These are phyloP conservation scores for Pheucticus melanocephalus DNA, from an alignment of 2,113 vertebrate species.

Conservation along the genomic window DNA sequence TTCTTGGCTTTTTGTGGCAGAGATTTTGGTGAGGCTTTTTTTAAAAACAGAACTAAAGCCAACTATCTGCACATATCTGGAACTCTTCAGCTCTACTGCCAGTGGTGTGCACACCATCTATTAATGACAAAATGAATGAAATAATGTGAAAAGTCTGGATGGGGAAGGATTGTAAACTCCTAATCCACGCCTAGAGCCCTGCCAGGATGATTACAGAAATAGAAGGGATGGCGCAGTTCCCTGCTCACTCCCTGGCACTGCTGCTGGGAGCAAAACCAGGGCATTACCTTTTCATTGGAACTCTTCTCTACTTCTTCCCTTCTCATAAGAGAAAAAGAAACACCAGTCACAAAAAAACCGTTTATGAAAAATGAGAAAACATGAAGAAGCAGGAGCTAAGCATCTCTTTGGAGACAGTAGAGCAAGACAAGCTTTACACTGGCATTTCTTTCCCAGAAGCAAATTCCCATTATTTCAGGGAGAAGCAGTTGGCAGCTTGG, in stretches of 20 bases:
- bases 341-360: not conserved
- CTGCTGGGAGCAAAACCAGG: not conserved
- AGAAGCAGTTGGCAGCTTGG: not conserved
- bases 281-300: not conserved
- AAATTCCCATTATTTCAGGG: not conserved
- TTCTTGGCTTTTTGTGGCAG: not conserved
- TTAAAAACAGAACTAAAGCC: not conserved
- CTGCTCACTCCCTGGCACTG: not conserved
- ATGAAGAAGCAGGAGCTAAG: not conserved
- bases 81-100: not conserved
- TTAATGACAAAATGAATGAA: not conserved
- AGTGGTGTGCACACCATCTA: not conserved
- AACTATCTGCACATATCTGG: not conserved
- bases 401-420: not conserved
- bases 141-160: not conserved
- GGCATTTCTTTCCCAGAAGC: not conserved
- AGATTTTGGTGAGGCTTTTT: not conserved
- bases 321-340: not conserved
- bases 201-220: not conserved
- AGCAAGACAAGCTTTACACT: not conserved
- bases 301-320: not conserved
- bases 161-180: not conserved
- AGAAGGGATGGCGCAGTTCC: not conserved
- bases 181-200: not conserved
- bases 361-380: not conserved